These are phyloP conservation scores for Scylla paramamosain DNA, from an alignment of 1,140 invertebrate species.

Conservation along the genomic window DNA sequence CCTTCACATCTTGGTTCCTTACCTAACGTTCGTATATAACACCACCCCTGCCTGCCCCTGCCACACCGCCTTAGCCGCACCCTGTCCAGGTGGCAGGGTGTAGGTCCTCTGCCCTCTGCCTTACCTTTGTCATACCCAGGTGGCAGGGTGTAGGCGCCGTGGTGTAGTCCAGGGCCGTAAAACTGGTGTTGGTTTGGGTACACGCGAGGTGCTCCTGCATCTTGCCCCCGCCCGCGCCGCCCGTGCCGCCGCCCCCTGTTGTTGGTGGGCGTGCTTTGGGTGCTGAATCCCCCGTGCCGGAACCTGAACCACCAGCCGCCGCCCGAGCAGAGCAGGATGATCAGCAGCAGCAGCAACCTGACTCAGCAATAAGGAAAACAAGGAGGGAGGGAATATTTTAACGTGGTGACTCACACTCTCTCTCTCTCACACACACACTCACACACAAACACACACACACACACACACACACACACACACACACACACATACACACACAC, in stretches of 20 bases:
- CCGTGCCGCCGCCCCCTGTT: background rate
- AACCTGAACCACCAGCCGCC: constrained; percentile 73
- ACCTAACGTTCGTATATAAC: too few species aligned
- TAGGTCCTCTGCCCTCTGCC: background rate
- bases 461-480: too few species aligned
- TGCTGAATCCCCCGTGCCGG: constrained; percentile 55
- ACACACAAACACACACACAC: too few species aligned
- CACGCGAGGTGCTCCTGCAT: background rate
- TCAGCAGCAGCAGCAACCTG: constrained; percentile 73
- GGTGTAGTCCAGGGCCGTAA: background rate
- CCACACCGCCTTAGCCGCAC: too few species aligned
- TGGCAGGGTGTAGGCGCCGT: background rate
- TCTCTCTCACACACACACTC: too few species aligned
- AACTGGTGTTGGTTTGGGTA: constrained; percentile 43
- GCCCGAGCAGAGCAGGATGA: constrained; percentile 68
- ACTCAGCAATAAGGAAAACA: background rate
- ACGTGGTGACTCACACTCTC: too few species aligned
- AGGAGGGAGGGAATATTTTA: background rate
- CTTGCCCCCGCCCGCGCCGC: background rate
- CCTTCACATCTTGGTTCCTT: too few species aligned
- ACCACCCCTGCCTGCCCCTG: too few species aligned
- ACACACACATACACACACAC: too few species aligned
- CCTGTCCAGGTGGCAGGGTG: too few species aligned
- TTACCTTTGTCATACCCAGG: constrained; percentile 61
- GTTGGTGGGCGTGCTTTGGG: background rate